Conservation (phyloP, 2,113 vertebrate species). For the Microtus pennsylvanicus region DNA sequence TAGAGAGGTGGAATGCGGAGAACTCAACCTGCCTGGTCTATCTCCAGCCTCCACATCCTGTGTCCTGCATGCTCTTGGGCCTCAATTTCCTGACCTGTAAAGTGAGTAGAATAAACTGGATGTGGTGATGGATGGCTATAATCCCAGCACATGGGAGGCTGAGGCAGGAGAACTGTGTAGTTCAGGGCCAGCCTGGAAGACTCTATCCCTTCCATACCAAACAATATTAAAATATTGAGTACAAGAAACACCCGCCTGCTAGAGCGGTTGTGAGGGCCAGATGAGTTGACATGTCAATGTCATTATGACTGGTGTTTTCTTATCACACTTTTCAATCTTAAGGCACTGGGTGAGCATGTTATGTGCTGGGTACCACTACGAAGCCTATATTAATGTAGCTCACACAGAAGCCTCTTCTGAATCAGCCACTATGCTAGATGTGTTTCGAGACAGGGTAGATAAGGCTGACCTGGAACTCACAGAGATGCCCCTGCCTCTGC, state of each 20-base stretch:
- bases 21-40: background rate
- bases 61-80: background rate
- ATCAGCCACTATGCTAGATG: background rate
- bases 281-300: background rate
- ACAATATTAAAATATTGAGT: background rate
- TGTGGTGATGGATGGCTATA: background rate
- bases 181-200: background rate
- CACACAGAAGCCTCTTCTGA: background rate
- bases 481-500: too few species aligned
- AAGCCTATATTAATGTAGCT: background rate
- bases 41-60: background rate
- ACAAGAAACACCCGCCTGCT: background rate
- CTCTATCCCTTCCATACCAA: too few species aligned
- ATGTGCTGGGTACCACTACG: background rate
- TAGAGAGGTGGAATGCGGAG: background rate
- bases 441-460: background rate
- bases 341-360: background rate
- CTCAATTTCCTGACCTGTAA: constrained; percentile 17
- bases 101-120: background rate
- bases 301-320: background rate
- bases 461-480: too few species aligned
- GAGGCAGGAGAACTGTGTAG: background rate
- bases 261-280: background rate
- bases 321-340: background rate
- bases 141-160: background rate